A percentile compares a stretch with the other conserved stretches of the same genome.
Conservation (phyloP, 2,888 invertebrate genomes). For the Amphiduros pacificus region DNA sequence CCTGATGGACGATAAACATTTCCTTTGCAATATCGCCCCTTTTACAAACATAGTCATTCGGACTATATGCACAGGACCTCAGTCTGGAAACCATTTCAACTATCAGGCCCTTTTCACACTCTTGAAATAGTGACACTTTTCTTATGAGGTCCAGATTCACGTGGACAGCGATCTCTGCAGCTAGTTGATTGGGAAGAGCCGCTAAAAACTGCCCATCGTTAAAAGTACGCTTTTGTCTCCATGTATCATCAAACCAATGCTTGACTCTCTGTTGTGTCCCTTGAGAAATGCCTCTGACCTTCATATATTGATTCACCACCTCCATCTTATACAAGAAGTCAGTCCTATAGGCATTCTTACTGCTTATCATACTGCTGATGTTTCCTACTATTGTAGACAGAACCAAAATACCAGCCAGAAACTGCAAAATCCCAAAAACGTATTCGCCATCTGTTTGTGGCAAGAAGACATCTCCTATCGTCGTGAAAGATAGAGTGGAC, state of each 20-base stretch:
- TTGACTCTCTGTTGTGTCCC: slow-evolving; percentile 70
- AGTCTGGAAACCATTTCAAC: slow-evolving; percentile 49
- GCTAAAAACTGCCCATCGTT: slow-evolving; percentile 41
- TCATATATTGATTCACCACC: slow-evolving; percentile 90
- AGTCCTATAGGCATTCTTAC: slow-evolving; percentile 92
- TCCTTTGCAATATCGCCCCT: slow-evolving; percentile 96
- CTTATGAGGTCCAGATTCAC: slow-evolving; percentile 46
- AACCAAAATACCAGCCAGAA: slow-evolving; percentile 89
- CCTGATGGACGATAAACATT: slow-evolving; percentile 55
- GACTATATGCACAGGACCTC: slow-evolving; percentile 77
- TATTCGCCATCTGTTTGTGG: slow-evolving; percentile 91
- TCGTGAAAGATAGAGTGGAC: slow-evolving; percentile 93
- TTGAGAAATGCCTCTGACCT: slow-evolving; percentile 71
- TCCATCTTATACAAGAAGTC: slow-evolving; percentile 97
- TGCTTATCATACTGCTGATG: slow-evolving; percentile 84
- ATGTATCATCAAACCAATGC: slow-evolving; percentile 48
- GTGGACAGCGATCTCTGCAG: slow-evolving; percentile 47
- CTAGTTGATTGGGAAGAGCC: slow-evolving; percentile 44
- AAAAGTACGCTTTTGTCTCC: slow-evolving; percentile 43
- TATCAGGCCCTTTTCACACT: slow-evolving; percentile 50
- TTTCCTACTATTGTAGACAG: slow-evolving; percentile 97
- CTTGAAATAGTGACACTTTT: slow-evolving; percentile 46
- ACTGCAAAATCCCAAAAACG: slow-evolving; percentile 86
- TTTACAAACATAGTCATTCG: slow-evolving; percentile 91
- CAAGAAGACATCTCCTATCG: slow-evolving; percentile 86